A percentile compares a stretch with the other conserved stretches of the same genome.
Conservation (phyloP, 1,140 invertebrate species). For the Apocrypta bakeri region DNA sequence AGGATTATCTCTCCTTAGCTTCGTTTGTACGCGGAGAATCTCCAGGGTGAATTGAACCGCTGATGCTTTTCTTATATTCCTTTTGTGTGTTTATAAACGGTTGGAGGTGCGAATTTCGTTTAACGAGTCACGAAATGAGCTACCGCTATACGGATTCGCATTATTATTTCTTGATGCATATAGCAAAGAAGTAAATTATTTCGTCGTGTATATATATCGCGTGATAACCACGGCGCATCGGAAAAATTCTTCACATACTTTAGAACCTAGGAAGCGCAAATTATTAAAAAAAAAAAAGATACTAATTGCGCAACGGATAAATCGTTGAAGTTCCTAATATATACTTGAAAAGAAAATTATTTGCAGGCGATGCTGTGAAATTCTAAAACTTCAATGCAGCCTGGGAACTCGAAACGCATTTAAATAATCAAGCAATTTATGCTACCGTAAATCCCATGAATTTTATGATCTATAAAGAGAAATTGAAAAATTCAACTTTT, state of each 20-base stretch:
- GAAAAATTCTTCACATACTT: background rate
- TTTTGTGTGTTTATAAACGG: too few relatives aligned
- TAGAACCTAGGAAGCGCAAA: background rate
- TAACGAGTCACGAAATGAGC: too few relatives aligned
- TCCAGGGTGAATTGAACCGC: too few relatives aligned
- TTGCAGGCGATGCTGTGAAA: background rate
- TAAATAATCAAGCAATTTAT: background rate
- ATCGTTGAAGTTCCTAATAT: background rate
- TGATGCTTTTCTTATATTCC: too few relatives aligned
- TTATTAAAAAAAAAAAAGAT: background rate
- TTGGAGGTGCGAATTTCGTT: too few relatives aligned
- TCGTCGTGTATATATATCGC: background rate
- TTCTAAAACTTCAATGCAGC: background rate
- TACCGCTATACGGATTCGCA: background rate
- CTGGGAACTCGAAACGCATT: background rate
- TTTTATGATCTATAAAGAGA: too few relatives aligned
- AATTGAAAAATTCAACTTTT: background rate
- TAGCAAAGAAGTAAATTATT: background rate
- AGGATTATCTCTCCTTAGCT: background rate
- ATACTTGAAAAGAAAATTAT: background rate
- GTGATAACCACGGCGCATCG: too few relatives aligned
- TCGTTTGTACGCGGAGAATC: background rate
- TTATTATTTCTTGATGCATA: background rate
- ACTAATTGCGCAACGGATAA: background rate
- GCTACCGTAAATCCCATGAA: background rate